Evolutionary conservation across 2,888 invertebrate species (phyloP), one percentile per base, ranked within the genome.

Genomic region (Sarcophaga variegata): DNA sequence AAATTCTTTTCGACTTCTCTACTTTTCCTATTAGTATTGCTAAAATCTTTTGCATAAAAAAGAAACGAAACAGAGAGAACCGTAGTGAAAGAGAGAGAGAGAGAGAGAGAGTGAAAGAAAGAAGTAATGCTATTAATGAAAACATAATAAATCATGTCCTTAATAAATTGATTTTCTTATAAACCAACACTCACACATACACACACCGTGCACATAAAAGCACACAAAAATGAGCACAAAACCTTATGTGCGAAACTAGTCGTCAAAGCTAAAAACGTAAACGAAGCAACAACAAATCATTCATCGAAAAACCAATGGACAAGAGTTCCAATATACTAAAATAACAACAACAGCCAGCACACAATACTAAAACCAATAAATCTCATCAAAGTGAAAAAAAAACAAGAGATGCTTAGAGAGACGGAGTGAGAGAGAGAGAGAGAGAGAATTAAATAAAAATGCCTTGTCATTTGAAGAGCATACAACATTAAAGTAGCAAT

Each of bases 81-180:
- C n/a, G 3, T 14, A 14, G 59, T 37, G 37, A 10, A 10, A 37
- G 37, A 37, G 8, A 37, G 2, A 37, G 8, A 37, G 37, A 37
- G 37, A 59, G 59, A 2, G 10, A 37, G 37, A 59, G 59, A 2
- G n/a, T 10, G 59, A 59, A 17, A 59, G 3, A 5, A 17, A 47
- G 47, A 8, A 4, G 20, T n/a, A 12, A 69, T 12, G 3, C 4
- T n/a, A 14, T 66, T 66, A 37, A 37, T n/a, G 47, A 37, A 69
- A 47, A 10, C 67, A 67, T 78, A 86, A 81, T 78, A 86, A 86
- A 86, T 86, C 83, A 83, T 86, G 81, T 66, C 78, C 70, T 76
- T 81, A 81, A 81, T 71, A 87, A 81, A 84, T 87, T 87, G 78
- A 87, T 87, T 83, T 86, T 83, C 54, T 78, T 78, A 25, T 54